These are phyloP conservation scores for Ophion slaviceki DNA, from an alignment of 2,888 invertebrate species.

Conservation along the genomic window DNA sequence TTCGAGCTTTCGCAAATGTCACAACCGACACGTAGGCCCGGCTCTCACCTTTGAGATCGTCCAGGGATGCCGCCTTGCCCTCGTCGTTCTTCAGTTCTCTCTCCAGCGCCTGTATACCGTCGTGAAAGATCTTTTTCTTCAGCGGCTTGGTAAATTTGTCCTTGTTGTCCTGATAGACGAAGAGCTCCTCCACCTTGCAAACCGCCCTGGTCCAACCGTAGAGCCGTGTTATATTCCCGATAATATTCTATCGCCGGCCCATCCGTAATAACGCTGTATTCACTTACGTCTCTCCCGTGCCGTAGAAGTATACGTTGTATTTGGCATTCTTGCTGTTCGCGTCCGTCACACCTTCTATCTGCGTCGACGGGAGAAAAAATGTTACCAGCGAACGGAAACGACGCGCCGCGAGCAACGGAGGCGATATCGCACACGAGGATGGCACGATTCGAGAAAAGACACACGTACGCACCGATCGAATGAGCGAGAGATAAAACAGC, in stretches of 20 bases:
- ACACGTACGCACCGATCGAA: neutral
- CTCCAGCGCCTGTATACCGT: slow-evolving; percentile 95
- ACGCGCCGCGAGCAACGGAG: no score
- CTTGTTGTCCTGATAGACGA: slow-evolving; percentile 92
- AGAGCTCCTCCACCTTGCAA: slow-evolving; percentile 93
- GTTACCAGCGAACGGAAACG: neutral
- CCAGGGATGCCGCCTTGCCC: slow-evolving; percentile 64
- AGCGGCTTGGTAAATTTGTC: slow-evolving; percentile 91
- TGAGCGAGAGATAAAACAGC: neutral
- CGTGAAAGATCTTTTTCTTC: slow-evolving; percentile 93
- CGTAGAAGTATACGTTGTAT: slow-evolving; percentile 96
- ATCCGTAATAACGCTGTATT: neutral
- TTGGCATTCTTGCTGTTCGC: slow-evolving; percentile 87
- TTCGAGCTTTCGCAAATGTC: neutral
- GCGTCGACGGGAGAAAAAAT: slow-evolving; percentile 43
- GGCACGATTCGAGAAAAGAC: neutral
- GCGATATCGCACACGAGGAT: neutral
- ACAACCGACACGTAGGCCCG: neutral
- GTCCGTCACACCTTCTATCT: slow-evolving; percentile 86
- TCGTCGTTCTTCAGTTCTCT: slow-evolving; percentile 88
- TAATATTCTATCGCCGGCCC: neutral
- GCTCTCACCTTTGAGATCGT: slow-evolving; percentile 70
- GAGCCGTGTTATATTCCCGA: neutral
- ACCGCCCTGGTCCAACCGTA: slow-evolving; percentile 85
- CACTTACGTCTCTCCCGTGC: slow-evolving; percentile 96